Evolutionary conservation across 2,888 invertebrate genomes (phyloP), one percentile per base, ranked within the genome.

Genomic region (Lypha dubia): DNA sequence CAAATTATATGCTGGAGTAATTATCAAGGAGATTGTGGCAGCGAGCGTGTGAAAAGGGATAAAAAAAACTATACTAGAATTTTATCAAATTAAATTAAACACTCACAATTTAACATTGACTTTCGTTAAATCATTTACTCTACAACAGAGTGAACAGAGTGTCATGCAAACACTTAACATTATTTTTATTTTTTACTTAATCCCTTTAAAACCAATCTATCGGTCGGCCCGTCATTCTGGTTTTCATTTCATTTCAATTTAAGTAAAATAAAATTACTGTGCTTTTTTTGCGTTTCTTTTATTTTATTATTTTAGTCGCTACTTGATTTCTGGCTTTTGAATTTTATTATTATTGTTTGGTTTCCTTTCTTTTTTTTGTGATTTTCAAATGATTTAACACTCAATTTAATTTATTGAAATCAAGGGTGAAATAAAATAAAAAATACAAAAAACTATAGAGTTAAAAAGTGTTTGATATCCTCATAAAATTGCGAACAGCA

Each of bases 351-450:
- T 71, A 44, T 67, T 60, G 58, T 76, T 28, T 70, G n/a, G 24
- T 60, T 44, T 65, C 13, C n/a, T 67, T 22, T 68, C 62, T 22
- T 22, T 67, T 22, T 68, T 67, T 22, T 65, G 35, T 32, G 41
- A 38, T 49, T 84, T 81, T 63, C 84, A 79, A 81, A 68, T 74
- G 84, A 74, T 79, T 84, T 77, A 77, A 84, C 84, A 84, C 77
- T 84, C 84, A 81, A 81, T 79, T 84, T 81, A 74, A 77, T 81
- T 77, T 56, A 51, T 77, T 74, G 20, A 70, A 74, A 63, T 63
- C 32, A 77, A 63, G 81, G 77, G 77, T 77, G 65, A 81, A 73
- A 77, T 70, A 62, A 35, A 62, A 77, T 20, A 28, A n/a, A n/a
- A n/a, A n/a, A n/a, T n/a, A n/a, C n/a, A n/a, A n/a, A 63, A 80